Evolutionary conservation across 2,797 vertebrate genomes (phyloP), one percentile per base, ranked within the genome.

Genomic region (Gallinago stenura): DNA sequence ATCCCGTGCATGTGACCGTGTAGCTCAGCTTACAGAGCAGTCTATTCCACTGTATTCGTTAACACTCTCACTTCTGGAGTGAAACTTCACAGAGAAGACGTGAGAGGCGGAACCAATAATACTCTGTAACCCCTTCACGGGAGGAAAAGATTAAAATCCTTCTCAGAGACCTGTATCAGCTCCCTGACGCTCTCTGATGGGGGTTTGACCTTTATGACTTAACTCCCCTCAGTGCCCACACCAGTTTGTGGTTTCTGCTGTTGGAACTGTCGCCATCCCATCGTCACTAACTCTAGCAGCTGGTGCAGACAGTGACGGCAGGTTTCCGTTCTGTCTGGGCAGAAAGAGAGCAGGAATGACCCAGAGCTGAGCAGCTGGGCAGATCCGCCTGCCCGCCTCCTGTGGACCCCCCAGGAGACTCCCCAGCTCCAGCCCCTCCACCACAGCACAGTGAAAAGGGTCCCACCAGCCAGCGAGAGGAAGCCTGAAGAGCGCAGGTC

Each of bases 1-100:
- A 98, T 97, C 97, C 53, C 24, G 86, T 96, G 96, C 98, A 96
- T 95, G 97, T 98, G 98, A 98, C 95, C 46, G 12, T 2, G 69
- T 70, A 96, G 97, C 97, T 98, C 97, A 96, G 95, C 96, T 98
- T 98, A 98, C 97, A 95, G 94, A 92, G 85, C 87, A 58, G 87
- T 70, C 92, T 96, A 80, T 94, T 91, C 66, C 91, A 72, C 87
- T 80, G 75, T 94, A 84, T 90, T 96, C 97, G 97, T 97, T 97
- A 97, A 94, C 96, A 62, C 94, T 53, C 31, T 91, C 90, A 86
- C 70, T 95, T 76, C 93, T 92, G 82, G 69, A 83, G 72, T 7
- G 66, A 73, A 45, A 56, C 72, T 97, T 88, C 33, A n/a, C 76
- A 76, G 33, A 26, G 46, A 83, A 87, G 87, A 51, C 26, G 7